Conservation (phyloP, 2,797 vertebrate genomes). For the Anniella stebbinsi region DNA sequence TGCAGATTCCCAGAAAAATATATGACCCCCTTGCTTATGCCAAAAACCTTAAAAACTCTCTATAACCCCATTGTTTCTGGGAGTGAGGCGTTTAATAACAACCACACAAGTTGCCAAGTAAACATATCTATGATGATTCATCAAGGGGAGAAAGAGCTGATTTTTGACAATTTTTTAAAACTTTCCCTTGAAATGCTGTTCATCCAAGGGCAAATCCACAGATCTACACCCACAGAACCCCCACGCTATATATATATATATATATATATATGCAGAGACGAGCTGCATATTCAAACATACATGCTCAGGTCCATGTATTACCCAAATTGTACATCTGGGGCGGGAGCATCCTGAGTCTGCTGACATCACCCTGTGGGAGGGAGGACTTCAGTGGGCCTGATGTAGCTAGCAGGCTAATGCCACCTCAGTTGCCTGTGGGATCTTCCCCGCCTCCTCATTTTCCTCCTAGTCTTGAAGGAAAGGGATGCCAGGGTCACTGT, state of each 20-base stretch:
- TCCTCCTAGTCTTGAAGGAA: neutral
- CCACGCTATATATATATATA: neutral
- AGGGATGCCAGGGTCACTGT: too few species aligned
- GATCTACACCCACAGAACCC: neutral
- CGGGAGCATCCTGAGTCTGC: neutral
- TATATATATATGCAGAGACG: neutral
- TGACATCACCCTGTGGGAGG: neutral
- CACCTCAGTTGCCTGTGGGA: too few species aligned
- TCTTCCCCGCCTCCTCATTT: too few species aligned
- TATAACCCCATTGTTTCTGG: neutral
- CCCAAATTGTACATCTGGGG: neutral
- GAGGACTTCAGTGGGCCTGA: neutral
- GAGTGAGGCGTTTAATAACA: neutral
- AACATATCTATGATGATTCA: neutral
- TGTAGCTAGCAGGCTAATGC: too few species aligned
- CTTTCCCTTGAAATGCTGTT: neutral
- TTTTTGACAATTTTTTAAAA: neutral
- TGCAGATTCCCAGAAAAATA: neutral
- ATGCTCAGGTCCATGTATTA: too few species aligned
- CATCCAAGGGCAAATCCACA: neutral
- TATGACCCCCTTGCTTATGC: neutral
- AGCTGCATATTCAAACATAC: neutral
- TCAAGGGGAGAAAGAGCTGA: neutral
- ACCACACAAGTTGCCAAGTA: neutral
- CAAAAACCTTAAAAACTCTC: neutral